These are phyloP conservation scores for Sapayoa aenigma DNA, from an alignment of 2,113 vertebrate genomes.

Conservation along the genomic window DNA sequence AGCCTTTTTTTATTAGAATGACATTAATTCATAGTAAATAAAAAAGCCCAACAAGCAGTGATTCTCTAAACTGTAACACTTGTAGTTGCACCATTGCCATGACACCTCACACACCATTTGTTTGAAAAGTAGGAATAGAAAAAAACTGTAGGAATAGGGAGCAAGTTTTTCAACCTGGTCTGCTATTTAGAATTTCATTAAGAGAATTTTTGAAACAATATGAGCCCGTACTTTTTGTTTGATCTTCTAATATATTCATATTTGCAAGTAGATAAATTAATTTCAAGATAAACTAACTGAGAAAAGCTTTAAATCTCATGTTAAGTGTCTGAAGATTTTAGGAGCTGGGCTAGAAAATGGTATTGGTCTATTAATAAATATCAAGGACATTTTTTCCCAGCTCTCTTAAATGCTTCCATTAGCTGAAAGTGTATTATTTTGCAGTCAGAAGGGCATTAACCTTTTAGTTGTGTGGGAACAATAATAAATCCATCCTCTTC, in stretches of 20 bases:
- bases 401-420: conserved; percentile 21
- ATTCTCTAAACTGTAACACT: not conserved
- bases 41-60: accelerated
- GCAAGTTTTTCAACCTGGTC: not conserved
- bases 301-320: not conserved
- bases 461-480: conserved; percentile 41
- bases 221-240: not conserved
- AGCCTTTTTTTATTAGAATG: not conserved
- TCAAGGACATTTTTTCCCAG: conserved; percentile 31
- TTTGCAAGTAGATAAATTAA: not conserved
- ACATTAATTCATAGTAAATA: not conserved
- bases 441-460: conserved; percentile 32
- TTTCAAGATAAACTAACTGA: not conserved
- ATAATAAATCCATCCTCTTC: conserved; percentile 62
- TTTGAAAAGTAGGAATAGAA: not conserved
- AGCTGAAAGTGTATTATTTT: conserved; percentile 32
- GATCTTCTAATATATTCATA: not conserved
- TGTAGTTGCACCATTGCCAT: not conserved
- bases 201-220: not conserved
- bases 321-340: not conserved
- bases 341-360: not conserved
- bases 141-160: not conserved
- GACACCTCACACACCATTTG: not conserved
- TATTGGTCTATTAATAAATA: conserved; percentile 28
- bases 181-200: not conserved